These are phyloP conservation scores for Forbesichthys agassizii DNA, from an alignment of 2,113 vertebrate species.

Conservation along the genomic window DNA sequence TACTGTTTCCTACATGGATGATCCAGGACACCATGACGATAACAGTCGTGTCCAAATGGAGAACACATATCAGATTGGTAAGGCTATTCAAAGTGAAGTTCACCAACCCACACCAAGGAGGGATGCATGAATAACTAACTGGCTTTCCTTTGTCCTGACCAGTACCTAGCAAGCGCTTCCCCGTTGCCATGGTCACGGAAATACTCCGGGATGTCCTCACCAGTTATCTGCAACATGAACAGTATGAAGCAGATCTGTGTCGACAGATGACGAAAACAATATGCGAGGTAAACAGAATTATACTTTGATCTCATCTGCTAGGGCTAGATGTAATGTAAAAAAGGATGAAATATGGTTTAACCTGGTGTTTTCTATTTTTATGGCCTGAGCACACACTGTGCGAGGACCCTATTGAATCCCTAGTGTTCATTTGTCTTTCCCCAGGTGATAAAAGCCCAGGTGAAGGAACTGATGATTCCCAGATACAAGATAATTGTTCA, in stretches of 20 bases:
- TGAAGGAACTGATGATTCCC: constrained; percentile 84
- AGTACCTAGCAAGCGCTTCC: constrained; percentile 81
- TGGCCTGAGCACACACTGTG: no score
- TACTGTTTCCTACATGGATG: constrained; percentile 77
- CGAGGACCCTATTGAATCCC: no score
- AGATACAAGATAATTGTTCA: constrained; percentile 86
- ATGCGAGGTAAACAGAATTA: constrained; percentile 78
- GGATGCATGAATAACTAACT: not conserved
- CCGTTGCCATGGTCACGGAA: constrained; percentile 70
- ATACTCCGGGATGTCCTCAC: constrained; percentile 87
- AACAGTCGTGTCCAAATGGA: constrained; percentile 68
- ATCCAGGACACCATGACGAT: constrained; percentile 76
- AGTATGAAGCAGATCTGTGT: constrained; percentile 83
- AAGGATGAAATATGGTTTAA: not conserved
- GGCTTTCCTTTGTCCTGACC: constrained; percentile 10
- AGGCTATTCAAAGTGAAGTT: constrained; percentile 22
- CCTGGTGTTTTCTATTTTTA: not conserved
- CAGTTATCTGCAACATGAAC: constrained; percentile 79
- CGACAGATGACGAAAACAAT: constrained; percentile 84
- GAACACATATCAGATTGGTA: constrained; percentile 85
- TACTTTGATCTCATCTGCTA: not conserved
- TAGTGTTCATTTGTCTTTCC: not conserved
- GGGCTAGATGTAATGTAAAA: not conserved
- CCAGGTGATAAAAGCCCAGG: constrained; percentile 83
- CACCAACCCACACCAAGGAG: not conserved